A percentile compares a stretch with the other conserved stretches of the same genome.
phyloP scores from a whole-genome alignment of 2,113 vertebrate species.

The Aviceda subcristata region DNA sequence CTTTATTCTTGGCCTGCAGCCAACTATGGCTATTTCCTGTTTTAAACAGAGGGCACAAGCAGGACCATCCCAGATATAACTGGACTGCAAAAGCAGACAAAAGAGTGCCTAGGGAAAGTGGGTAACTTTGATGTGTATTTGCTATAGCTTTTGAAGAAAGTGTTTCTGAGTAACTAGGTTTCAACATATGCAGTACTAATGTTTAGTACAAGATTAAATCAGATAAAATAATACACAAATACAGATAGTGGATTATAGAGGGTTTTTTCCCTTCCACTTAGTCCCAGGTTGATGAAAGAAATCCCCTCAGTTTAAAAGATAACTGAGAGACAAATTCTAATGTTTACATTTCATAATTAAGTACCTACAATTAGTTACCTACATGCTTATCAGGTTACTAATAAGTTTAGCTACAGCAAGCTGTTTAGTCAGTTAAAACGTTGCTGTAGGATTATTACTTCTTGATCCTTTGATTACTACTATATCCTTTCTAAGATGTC shows the following conservation, averaged over 20 bases:
- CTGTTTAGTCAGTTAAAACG: conserved; percentile 14
- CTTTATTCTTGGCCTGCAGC: neutral
- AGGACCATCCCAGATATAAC: neutral
- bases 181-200: neutral
- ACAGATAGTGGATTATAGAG: neutral
- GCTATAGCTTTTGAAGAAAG: neutral
- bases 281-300: neutral
- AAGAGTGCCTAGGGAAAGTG: neutral
- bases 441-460: neutral
- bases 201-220: neutral
- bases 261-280: fast-evolving
- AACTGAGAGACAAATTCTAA: neutral
- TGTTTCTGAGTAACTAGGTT: neutral
- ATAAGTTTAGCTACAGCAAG: conserved; percentile 29
- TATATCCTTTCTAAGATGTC: neutral
- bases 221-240: conserved; percentile 8
- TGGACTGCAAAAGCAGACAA: neutral
- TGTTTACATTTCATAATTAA: conserved; percentile 40
- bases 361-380: conserved; percentile 29
- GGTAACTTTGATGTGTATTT: neutral
- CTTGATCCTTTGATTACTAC: conserved; percentile 8
- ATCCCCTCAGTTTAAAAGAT: conserved; percentile 32
- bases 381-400: conserved; percentile 25
- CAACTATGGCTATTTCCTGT: neutral
- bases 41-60: neutral